Evolutionary conservation across 2,113 vertebrate genomes (phyloP).

Genomic region (Geococcyx californianus): DNA sequence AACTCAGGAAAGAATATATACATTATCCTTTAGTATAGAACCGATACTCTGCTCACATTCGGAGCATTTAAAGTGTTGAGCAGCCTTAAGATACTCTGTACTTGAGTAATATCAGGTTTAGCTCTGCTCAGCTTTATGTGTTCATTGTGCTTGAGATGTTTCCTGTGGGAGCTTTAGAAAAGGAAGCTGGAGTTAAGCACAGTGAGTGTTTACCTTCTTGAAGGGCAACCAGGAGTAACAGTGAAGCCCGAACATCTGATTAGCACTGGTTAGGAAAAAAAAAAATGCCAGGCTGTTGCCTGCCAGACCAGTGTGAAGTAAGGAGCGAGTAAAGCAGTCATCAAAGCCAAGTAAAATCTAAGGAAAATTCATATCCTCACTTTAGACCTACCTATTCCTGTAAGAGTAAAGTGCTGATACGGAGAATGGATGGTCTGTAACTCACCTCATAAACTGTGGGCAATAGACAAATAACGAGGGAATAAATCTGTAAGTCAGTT

Average conservation of each 20-base stretch:
- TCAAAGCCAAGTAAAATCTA: not conserved
- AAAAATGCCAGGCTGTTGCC: not conserved
- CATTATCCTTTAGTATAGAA: not conserved
- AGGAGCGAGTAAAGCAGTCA: not conserved
- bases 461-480: not conserved
- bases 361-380: not conserved
- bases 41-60: not conserved
- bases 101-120: not conserved
- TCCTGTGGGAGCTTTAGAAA: not conserved
- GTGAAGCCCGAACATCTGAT: not conserved
- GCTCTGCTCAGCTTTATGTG: not conserved
- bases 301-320: not conserved
- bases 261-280: not conserved
- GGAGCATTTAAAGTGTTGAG: not conserved
- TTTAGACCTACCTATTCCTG: not conserved
- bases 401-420: not conserved
- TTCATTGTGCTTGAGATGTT: not conserved
- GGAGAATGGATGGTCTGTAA: not conserved
- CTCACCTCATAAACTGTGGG: not conserved
- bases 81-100: not conserved
- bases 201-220: not conserved
- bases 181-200: not conserved
- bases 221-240: not conserved
- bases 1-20: not conserved
- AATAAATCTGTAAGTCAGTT: not conserved